Base-by-base conservation (phyloP, 2,888 invertebrate species). In the Cerastis rubricosa region DNA sequence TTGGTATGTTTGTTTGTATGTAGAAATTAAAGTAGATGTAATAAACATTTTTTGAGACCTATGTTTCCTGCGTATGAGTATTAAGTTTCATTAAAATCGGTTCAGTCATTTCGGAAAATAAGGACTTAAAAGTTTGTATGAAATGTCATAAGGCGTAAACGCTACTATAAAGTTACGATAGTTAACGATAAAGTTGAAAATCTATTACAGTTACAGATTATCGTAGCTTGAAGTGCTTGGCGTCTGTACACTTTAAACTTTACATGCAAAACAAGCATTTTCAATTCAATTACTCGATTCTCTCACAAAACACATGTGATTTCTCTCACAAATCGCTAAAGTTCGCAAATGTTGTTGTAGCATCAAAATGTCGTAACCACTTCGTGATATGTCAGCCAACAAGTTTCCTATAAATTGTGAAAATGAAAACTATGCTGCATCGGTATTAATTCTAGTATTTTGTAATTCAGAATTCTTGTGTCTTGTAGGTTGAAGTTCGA, bases 361-460 rank as follows among this genome's bases (percentile, higher is more conserved):
- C 80, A 80, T 74, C 76, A 54, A 69, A 71, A 80, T 88, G 86
- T 79, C 71, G 80, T 63, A 86, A 85, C 14, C 51, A 12, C 59
- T 64, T 87, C 87, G 88, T 87, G 87, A 87, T 87, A 87, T 82
- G 87, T 69, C 88, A 86, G 22, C 69, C 9, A 63, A 35, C 9
- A 54, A 73, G 81, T 81, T 87, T 88, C 80, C 80, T 73, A 84
- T 86, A 83, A 88, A 83, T 88, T 86, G 86, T 88, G 80, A 84
- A 88, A 86, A 87, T 84, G 70, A 86, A 87, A 84, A 86, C 25
- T 43, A 2, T 5, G 5, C 5, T 59, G 25, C 57, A 71, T 22
- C 22, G 5, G 71, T 47, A 59, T 77, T 67, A 59, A 78, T 77
- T 73, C 71, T 63, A 65, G 45, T 63, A 75, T 84, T 84, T 84